Conservation (phyloP, 2,888 invertebrate genomes). For the Lepetodrilus schrolli region DNA sequence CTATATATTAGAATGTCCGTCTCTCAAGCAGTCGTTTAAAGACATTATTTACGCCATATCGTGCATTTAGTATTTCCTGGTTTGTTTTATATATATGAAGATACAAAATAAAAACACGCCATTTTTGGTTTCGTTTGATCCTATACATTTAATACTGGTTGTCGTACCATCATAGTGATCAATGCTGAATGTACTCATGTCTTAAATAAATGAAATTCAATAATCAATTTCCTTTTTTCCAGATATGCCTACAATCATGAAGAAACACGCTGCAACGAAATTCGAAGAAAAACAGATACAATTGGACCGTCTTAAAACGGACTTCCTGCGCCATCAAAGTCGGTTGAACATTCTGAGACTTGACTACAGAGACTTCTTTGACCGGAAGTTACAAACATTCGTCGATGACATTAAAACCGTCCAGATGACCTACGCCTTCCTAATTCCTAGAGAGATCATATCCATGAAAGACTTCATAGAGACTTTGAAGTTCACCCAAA, state of each 20-base stretch:
- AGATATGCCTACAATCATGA: neutral
- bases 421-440: slow-evolving; percentile 44
- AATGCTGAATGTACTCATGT: no score
- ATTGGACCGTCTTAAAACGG: slow-evolving; percentile 62
- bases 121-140: no score
- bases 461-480: slow-evolving; percentile 1
- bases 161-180: no score
- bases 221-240: neutral
- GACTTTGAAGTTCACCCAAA: slow-evolving; percentile 49
- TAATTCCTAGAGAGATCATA: slow-evolving; percentile 38
- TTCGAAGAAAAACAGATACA: slow-evolving; percentile 65
- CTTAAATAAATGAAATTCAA: no score
- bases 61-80: no score
- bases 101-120: no score
- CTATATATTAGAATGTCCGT: no score
- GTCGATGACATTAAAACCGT: slow-evolving; percentile 62
- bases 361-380: slow-evolving; percentile 71
- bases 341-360: slow-evolving; percentile 59
- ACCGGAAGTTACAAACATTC: slow-evolving; percentile 58
- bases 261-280: slow-evolving; percentile 19
- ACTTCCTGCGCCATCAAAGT: slow-evolving; percentile 55
- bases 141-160: no score
- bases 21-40: no score
- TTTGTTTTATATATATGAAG: no score
- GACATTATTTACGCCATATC: no score